Evolutionary conservation across 2,888 invertebrate genomes (phyloP), one percentile per base, ranked within the genome.

Genomic region (Selenia dentaria): DNA sequence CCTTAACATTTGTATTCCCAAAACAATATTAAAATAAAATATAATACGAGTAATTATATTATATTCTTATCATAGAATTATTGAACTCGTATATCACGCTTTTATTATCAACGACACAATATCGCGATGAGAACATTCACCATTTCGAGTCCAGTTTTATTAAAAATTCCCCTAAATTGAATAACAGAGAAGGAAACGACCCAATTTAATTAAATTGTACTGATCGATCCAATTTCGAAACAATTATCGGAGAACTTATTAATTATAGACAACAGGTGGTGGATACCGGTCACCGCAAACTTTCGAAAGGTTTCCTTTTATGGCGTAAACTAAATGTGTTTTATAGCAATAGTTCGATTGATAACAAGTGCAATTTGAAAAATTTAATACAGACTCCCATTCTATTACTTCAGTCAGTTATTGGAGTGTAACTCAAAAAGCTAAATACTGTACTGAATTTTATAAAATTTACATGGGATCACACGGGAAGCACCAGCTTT

Each of bases 261-360:
- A 77, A 79, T 79, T 71, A 63, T 55, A 54, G 60, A 64, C 64
- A 70, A 67, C 77, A 77, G 74, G 72, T 73, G 74, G 66, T 14
- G 11, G 36, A n/a, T 70, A 54, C 4, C 57, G 43, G 47, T 35
- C 18, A 37, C 49, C 37, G 10, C 34, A 46, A 43, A 38, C 12
- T 24, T 25, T 51, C 34, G 16, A 24, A 42, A 36, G 40, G 32
- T 48, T 52, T 37, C 33, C 10, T 41, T 11, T 36, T 10, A 36
- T 25, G 3, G 10, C 3, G 25, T 5, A 2, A 25, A 25, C 2
- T 2, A 25, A 25, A 10, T 10, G 25, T 6, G 1, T 24, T n/a
- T 3, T 24, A 3, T 24, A n/a, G 6, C 6, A 8, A n/a, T n/a
- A 6, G n/a, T 6, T n/a, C 2, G 8, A 6, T 18, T 16, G 16